Evolutionary conservation across 2,888 invertebrate genomes (phyloP).

Genomic region (Apeira syringaria): DNA sequence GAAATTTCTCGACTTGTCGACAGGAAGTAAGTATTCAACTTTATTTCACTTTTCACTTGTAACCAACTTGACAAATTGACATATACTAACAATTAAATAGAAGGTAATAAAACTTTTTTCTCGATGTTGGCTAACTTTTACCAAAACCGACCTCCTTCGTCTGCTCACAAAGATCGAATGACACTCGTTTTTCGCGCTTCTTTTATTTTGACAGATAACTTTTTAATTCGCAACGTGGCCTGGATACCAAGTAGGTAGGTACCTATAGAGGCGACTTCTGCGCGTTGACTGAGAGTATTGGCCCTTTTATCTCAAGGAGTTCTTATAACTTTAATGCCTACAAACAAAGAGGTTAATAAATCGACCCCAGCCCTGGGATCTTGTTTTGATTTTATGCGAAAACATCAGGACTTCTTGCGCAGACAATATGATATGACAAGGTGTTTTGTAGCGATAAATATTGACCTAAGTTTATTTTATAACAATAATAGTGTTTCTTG

Average conservation of each 20-base stretch:
- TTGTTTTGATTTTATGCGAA: conserved; percentile 2
- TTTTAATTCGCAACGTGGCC: conserved; percentile 20
- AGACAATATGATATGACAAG: too few species aligned
- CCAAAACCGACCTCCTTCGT: conserved; percentile 18
- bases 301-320: conserved; percentile 1
- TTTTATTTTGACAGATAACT: conserved; percentile 46
- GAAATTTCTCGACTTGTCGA: conserved; percentile 27
- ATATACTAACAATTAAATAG: too few species aligned
- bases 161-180: conserved; percentile 37
- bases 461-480: too few species aligned
- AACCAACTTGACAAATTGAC: not conserved
- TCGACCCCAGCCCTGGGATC: not conserved
- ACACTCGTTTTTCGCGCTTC: conserved; percentile 42
- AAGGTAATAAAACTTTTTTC: too few species aligned
- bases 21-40: conserved; percentile 4
- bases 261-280: not conserved
- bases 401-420: not conserved
- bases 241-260: not conserved
- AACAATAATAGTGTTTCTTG: too few species aligned
- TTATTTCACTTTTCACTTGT: conserved; percentile 18
- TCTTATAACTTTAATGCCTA: not conserved
- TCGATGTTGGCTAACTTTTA: not conserved
- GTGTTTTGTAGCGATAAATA: too few species aligned
- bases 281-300: conserved; percentile 15
- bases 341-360: conserved; percentile 7